Conservation (phyloP, 2,797 vertebrate species). For the Chrysocyon brachyurus region DNA sequence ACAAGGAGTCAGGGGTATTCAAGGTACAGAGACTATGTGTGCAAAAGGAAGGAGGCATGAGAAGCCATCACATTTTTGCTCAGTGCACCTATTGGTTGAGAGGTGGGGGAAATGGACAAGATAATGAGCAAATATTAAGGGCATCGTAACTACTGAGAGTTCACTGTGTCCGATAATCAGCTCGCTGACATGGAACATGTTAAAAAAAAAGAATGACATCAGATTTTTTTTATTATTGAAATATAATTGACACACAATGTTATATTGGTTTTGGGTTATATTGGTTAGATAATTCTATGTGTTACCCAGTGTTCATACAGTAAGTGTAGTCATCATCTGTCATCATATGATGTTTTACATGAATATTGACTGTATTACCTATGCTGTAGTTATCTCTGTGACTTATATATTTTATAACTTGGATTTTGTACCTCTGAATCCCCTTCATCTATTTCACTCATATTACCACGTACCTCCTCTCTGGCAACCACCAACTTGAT, state of each 20-base stretch:
- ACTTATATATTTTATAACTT: neutral
- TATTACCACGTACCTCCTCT: neutral
- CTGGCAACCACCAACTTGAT: neutral
- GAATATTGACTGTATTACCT: neutral
- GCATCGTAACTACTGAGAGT: neutral
- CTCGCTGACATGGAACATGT: neutral
- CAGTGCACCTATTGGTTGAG: neutral
- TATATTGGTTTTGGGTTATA: neutral
- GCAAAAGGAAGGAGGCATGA: neutral
- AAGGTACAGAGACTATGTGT: neutral
- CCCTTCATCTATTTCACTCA: neutral
- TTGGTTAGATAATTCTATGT: neutral
- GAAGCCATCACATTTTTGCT: neutral
- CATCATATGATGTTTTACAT: neutral
- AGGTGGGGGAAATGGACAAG: neutral
- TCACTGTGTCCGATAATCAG: neutral
- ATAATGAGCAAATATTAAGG: neutral
- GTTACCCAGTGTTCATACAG: neutral
- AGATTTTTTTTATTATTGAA: neutral
- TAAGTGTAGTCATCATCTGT: neutral
- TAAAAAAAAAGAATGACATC: constrained; percentile 37
- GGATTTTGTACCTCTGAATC: neutral
- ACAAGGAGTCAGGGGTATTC: neutral
- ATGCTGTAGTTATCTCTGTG: neutral
- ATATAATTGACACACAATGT: neutral